Percentiles rank a stretch among this genome's conserved stretches.
Conservation (phyloP, 2,797 vertebrate species). For the Synaphobranchus kaupii region DNA sequence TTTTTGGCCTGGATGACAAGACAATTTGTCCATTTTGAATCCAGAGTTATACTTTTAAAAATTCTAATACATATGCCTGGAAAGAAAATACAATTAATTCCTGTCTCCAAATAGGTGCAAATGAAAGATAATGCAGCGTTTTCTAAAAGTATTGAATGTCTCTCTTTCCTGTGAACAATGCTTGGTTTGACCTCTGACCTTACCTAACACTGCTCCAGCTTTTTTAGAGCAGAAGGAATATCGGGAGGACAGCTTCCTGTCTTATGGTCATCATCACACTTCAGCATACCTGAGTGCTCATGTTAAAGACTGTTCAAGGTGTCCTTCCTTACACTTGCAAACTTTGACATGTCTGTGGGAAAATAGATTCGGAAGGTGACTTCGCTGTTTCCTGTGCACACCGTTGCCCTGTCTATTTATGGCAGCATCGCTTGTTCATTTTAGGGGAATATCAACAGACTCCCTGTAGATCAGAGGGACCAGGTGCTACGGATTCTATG, state of each 20-base stretch:
- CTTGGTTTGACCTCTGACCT: background rate
- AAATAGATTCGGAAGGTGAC: conserved; percentile 13
- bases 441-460: background rate
- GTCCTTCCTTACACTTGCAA: background rate
- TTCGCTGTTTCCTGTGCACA: background rate
- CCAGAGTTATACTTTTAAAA: background rate
- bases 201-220: background rate
- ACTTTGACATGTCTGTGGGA: background rate
- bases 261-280: background rate
- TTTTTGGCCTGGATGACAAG: background rate
- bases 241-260: background rate
- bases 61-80: background rate
- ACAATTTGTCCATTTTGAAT: background rate
- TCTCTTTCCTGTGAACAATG: background rate
- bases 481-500: background rate
- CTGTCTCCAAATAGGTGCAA: background rate
- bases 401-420: background rate
- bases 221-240: background rate
- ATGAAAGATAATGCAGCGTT: background rate
- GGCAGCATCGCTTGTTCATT: background rate
- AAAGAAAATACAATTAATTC: background rate
- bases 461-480: conserved; percentile 5
- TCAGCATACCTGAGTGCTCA: background rate
- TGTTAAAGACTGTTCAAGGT: background rate
- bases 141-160: background rate